These are phyloP conservation scores for Drosophila pectinifera DNA, from an alignment of 1,140 invertebrate genomes.

Conservation along the genomic window DNA sequence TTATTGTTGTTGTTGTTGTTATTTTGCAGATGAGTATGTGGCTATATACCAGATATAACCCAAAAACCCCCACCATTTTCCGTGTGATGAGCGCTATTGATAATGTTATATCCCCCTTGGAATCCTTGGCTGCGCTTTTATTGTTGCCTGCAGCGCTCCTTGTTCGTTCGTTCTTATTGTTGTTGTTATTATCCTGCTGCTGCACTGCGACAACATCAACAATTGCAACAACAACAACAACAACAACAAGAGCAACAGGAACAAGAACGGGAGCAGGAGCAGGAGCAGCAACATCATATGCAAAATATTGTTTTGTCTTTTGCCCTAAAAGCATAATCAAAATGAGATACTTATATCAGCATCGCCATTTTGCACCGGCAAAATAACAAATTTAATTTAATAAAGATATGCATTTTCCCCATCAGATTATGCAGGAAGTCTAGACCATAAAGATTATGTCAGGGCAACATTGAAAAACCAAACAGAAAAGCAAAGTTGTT, in stretches of 20 bases:
- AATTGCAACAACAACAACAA: conserved; percentile 11
- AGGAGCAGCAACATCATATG: conserved; percentile 28
- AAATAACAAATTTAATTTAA: conserved; percentile 50
- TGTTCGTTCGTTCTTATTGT: conserved; percentile 29
- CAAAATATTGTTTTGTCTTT: conserved; percentile 39
- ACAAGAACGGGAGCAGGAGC: not conserved
- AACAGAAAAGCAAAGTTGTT: not conserved
- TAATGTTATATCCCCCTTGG: conserved; percentile 51
- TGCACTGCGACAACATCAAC: conserved; percentile 49
- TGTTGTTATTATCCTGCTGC: conserved; percentile 23
- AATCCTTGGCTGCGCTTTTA: conserved; percentile 47
- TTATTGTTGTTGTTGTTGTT: conserved; percentile 39
- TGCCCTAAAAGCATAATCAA: conserved; percentile 35
- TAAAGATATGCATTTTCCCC: conserved; percentile 17
- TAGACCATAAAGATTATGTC: not conserved
- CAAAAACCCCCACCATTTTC: conserved; percentile 21
- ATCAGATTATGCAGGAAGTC: not conserved
- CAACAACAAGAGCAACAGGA: not conserved
- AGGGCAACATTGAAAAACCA: not conserved
- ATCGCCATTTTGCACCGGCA: conserved; percentile 1
- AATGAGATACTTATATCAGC: conserved; percentile 29
- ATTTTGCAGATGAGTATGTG: conserved; percentile 41
- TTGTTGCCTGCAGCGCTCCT: conserved; percentile 56
- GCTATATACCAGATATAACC: conserved; percentile 6
- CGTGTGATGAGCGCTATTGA: conserved; percentile 73